A percentile compares a stretch with the other conserved stretches of the same genome.
These are phyloP conservation scores for Colaptes auratus DNA, from an alignment of 2,113 vertebrate genomes.

Conservation along the genomic window DNA sequence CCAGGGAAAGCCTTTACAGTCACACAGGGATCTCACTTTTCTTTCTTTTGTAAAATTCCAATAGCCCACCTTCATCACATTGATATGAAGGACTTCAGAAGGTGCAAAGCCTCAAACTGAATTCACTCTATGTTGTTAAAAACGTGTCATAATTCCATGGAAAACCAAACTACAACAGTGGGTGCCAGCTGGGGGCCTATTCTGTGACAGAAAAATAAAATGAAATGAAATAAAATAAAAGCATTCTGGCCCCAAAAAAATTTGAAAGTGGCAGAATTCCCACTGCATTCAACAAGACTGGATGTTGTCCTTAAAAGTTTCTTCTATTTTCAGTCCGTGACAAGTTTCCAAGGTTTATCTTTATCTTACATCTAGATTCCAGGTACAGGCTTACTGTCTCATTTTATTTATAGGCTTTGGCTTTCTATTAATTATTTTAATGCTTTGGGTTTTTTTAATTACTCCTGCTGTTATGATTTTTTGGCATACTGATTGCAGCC, in stretches of 20 bases:
- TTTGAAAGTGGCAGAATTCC: constrained; percentile 21
- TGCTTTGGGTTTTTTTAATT: constrained; percentile 65
- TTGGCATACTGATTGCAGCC: constrained; percentile 71
- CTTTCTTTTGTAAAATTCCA: not conserved
- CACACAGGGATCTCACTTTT: not conserved
- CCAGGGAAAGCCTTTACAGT: not conserved
- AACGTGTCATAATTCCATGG: not conserved
- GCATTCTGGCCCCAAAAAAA: not conserved
- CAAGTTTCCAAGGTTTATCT: constrained; percentile 42
- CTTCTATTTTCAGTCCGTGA: not conserved
- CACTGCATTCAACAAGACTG: not conserved
- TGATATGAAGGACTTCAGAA: not conserved
- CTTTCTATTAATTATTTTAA: constrained; percentile 74
- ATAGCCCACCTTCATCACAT: not conserved
- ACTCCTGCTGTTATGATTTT: constrained; percentile 71
- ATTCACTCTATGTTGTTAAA: not conserved
- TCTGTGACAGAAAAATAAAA: not conserved
- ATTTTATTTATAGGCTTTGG: constrained; percentile 71
- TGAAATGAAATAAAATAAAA: too few relatives aligned
- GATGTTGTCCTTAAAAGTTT: not conserved
- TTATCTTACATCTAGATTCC: constrained; percentile 36
- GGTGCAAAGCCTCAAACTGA: not conserved
- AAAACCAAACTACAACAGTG: not conserved
- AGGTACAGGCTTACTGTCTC: constrained; percentile 62
- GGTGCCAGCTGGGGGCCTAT: not conserved